phyloP scores from a whole-genome alignment of 2,888 invertebrate species.

The Acrobasis suavella region DNA sequence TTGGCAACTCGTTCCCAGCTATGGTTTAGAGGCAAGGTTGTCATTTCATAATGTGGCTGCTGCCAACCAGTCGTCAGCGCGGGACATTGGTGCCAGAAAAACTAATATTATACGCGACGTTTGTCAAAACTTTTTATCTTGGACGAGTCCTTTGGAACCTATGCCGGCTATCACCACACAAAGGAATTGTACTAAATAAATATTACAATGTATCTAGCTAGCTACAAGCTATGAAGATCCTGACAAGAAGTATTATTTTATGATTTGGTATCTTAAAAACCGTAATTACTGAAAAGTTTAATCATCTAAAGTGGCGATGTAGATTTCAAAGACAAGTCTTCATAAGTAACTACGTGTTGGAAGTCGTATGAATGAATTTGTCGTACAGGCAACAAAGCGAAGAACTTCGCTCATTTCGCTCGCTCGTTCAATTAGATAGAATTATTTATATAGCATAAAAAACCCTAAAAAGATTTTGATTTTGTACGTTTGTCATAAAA shows the following conservation, averaged over 20 bases:
- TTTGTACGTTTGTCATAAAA: constrained; percentile 28
- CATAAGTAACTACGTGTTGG: too few species aligned
- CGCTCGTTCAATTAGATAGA: neutral
- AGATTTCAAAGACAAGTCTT: too few species aligned
- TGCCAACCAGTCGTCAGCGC: constrained; percentile 14
- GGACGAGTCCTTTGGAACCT: constrained; percentile 5
- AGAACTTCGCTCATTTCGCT: too few species aligned
- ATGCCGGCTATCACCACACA: constrained; percentile 15
- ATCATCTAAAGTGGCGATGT: too few species aligned
- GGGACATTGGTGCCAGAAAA: constrained; percentile 19
- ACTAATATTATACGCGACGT: constrained; percentile 15
- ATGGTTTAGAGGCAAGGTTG: constrained; percentile 45
- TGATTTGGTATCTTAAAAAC: too few species aligned
- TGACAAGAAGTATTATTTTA: too few species aligned
- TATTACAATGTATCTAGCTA: too few species aligned
- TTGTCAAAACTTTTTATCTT: constrained; percentile 11
- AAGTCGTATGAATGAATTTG: too few species aligned
- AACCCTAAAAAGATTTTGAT: neutral
- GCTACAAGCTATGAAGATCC: too few species aligned
- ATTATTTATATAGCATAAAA: neutral
- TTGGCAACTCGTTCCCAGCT: constrained; percentile 59
- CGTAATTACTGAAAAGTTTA: too few species aligned
- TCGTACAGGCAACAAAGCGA: too few species aligned
- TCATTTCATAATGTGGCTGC: constrained; percentile 41
- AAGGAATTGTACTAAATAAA: constrained; percentile 5